These are phyloP conservation scores for Tachycineta bicolor DNA, from an alignment of 2,113 vertebrate genomes.

Conservation along the genomic window DNA sequence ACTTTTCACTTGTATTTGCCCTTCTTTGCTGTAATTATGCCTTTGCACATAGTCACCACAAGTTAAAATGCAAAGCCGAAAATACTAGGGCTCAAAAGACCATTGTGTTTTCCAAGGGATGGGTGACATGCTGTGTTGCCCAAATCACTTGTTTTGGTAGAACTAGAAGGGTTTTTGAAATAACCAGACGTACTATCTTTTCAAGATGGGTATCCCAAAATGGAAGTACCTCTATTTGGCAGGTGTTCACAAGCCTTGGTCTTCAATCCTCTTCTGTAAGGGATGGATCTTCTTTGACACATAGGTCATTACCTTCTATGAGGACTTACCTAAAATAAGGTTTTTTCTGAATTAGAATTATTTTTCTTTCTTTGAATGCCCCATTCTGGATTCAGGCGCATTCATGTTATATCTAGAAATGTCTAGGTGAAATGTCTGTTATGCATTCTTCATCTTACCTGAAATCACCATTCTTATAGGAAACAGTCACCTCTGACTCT, in stretches of 20 bases:
- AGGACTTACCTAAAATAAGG: background rate
- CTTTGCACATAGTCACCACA: background rate
- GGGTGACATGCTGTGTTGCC: background rate
- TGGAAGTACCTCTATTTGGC: background rate
- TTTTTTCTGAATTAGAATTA: accelerated
- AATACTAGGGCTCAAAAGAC: background rate
- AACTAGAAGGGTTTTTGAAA: background rate
- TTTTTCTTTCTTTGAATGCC: background rate
- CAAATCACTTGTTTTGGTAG: background rate
- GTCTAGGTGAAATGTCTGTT: background rate
- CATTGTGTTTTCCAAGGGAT: background rate
- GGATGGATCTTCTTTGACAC: background rate
- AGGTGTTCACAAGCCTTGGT: background rate
- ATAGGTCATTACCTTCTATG: background rate
- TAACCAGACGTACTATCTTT: background rate
- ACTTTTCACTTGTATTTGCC: background rate
- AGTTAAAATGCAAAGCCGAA: background rate
- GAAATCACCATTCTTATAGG: background rate
- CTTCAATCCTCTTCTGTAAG: background rate
- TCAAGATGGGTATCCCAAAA: background rate
- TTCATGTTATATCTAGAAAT: background rate
- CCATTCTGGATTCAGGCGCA: background rate
- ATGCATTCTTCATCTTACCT: background rate
- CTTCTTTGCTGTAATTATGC: background rate
- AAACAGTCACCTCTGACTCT: background rate